These are phyloP conservation scores for Acanthaster planci DNA, from an alignment of 35 echinoderm and acorn worm genomes.

Conservation along the genomic window DNA sequence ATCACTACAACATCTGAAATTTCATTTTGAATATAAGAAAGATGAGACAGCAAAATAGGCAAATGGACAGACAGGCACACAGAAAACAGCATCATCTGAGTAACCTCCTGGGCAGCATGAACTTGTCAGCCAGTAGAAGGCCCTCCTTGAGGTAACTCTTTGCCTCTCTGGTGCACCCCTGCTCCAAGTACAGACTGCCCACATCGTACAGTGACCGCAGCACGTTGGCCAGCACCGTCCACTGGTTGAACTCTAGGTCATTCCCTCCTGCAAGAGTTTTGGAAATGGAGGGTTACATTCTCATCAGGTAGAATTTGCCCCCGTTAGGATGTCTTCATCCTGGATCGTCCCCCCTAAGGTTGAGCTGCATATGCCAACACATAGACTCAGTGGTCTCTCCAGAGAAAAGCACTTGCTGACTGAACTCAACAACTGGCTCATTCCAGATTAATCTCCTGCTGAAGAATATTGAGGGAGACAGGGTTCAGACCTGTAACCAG, in stretches of 20 bases:
- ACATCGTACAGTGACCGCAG: conserved; percentile 60
- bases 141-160: conserved; percentile 79
- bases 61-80: neutral
- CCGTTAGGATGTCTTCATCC: no score
- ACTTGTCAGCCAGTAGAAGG: conserved; percentile 48
- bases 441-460: no score
- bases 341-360: no score
- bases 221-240: conserved; percentile 60
- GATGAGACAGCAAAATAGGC: neutral
- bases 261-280: neutral
- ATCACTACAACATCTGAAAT: no score
- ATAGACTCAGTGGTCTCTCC: no score
- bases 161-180: conserved; percentile 78
- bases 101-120: conserved; percentile 69
- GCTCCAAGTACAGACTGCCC: conserved; percentile 63
- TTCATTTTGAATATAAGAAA: neutral
- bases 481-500: no score
- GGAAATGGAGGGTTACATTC: neutral
- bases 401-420: no score
- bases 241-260: conserved; percentile 38
- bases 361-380: no score
- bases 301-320: neutral
- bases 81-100: neutral
- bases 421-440: no score
- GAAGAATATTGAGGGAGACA: no score